Percentiles rank a stretch among this genome's conserved stretches.
These are phyloP conservation scores for Chionodraco myersi DNA, from an alignment of 2,113 vertebrate genomes.

Conservation along the genomic window DNA sequence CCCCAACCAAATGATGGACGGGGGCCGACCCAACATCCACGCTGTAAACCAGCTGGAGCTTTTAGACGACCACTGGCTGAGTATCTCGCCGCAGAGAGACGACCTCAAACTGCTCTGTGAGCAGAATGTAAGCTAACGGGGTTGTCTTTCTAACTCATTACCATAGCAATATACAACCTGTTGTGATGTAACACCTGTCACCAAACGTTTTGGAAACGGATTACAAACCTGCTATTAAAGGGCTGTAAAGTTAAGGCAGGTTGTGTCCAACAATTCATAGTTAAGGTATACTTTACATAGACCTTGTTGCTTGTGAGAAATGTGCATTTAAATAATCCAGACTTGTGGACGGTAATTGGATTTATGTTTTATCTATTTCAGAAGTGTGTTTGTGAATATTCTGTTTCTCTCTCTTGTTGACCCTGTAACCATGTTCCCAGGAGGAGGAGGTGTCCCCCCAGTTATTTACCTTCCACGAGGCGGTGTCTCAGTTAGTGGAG, in stretches of 20 bases:
- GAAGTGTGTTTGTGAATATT: no score
- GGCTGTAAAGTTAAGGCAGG: no score
- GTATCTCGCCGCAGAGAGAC: conserved; percentile 95
- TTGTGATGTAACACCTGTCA: no score
- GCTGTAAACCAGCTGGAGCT: conserved; percentile 91
- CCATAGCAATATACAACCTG: not conserved
- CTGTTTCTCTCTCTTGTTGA: not conserved
- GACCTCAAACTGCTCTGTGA: conserved; percentile 99
- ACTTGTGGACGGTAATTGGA: not conserved
- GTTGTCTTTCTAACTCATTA: not conserved
- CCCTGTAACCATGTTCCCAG: conserved; percentile 71
- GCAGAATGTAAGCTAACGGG: conserved; percentile 91
- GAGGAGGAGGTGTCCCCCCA: conserved; percentile 99
- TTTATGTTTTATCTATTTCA: not conserved
- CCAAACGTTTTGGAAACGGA: not conserved
- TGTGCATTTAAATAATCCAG: not conserved
- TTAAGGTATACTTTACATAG: not conserved
- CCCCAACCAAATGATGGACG: conserved; percentile 87
- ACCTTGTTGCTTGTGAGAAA: not conserved
- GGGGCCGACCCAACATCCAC: conserved; percentile 88
- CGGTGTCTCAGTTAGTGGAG: conserved; percentile 97
- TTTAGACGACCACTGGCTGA: conserved; percentile 91
- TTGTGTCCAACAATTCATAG: not conserved
- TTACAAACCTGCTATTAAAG: no score
- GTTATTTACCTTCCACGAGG: conserved; percentile 97